Conservation (phyloP, 2,888 invertebrate genomes). For the Erebia epiphron region DNA sequence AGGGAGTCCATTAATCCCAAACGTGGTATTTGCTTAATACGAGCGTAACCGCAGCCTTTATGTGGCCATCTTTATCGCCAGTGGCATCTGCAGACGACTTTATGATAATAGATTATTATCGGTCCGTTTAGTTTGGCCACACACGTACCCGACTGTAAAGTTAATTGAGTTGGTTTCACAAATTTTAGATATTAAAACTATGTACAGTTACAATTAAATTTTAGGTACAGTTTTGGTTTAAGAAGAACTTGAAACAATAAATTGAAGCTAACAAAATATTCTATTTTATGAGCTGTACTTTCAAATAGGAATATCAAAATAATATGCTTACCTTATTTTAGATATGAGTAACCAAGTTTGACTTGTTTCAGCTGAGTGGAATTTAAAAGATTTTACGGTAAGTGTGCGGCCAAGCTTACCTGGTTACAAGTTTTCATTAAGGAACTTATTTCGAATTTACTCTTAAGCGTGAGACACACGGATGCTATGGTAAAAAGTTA, state of each 20-base stretch:
- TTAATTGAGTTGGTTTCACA: not conserved
- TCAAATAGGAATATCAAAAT: too few relatives aligned
- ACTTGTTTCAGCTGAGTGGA: too few relatives aligned
- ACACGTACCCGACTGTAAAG: not conserved
- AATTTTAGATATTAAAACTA: too few relatives aligned
- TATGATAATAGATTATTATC: slow-evolving; percentile 50
- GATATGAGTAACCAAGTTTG: too few relatives aligned
- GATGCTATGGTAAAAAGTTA: not conserved
- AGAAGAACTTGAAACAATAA: too few relatives aligned
- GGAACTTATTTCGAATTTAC: slow-evolving; percentile 44
- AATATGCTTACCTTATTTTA: too few relatives aligned
- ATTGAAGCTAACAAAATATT: too few relatives aligned
- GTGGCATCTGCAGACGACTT: slow-evolving; percentile 48
- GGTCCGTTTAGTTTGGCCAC: slow-evolving; percentile 33
- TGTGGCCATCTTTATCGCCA: slow-evolving; percentile 40
- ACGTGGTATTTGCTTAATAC: slow-evolving; percentile 22
- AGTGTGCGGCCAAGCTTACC: slow-evolving; percentile 29
- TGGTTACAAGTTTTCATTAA: slow-evolving; percentile 52
- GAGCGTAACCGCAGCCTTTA: slow-evolving; percentile 13
- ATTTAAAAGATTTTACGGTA: too few relatives aligned
- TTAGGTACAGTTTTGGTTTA: too few relatives aligned
- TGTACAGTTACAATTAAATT: too few relatives aligned
- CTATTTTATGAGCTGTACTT: too few relatives aligned
- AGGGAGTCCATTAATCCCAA: slow-evolving; percentile 13
- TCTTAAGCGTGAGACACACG: not conserved